phyloP scores from a whole-genome alignment of 2,797 vertebrate species.

The Molossus molossus region DNA sequence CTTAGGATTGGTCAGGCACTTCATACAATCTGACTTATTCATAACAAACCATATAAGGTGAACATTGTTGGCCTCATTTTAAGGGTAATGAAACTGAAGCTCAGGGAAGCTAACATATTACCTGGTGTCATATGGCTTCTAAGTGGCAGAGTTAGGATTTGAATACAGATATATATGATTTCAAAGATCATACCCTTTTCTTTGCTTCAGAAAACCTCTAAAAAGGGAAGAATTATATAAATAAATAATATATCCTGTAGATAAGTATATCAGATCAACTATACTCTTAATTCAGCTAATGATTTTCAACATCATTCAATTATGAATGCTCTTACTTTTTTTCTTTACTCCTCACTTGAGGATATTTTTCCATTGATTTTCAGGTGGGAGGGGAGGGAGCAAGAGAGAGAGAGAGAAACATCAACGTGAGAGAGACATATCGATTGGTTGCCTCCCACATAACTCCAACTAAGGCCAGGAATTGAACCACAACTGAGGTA shows the following conservation, averaged over 20 bases:
- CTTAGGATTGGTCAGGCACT: background rate
- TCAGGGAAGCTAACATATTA: background rate
- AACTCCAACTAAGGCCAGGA: no score
- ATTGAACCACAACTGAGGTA: no score
- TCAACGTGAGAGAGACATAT: no score
- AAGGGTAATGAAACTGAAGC: slow-evolving; percentile 10
- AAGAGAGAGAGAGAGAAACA: no score
- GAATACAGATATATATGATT: background rate
- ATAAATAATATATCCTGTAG: background rate
- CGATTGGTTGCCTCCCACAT: no score
- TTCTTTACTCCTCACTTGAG: no score
- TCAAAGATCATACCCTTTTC: background rate
- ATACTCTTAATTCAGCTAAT: slow-evolving; percentile 43
- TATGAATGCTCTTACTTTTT: background rate
- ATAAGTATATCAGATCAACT: background rate
- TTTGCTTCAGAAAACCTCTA: slow-evolving; percentile 7
- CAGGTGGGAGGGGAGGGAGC: no score
- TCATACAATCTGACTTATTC: slow-evolving; percentile 24
- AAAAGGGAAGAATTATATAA: background rate
- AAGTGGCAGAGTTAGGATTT: slow-evolving; percentile 10
- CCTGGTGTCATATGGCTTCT: background rate
- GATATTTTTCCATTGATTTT: no score
- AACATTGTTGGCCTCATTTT: background rate
- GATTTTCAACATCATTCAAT: slow-evolving; percentile 27
- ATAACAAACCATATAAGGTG: background rate